These are phyloP conservation scores for Exaiptasia diaphana DNA, from an alignment of 64 coral and sea anemone species.

Conservation along the genomic window DNA sequence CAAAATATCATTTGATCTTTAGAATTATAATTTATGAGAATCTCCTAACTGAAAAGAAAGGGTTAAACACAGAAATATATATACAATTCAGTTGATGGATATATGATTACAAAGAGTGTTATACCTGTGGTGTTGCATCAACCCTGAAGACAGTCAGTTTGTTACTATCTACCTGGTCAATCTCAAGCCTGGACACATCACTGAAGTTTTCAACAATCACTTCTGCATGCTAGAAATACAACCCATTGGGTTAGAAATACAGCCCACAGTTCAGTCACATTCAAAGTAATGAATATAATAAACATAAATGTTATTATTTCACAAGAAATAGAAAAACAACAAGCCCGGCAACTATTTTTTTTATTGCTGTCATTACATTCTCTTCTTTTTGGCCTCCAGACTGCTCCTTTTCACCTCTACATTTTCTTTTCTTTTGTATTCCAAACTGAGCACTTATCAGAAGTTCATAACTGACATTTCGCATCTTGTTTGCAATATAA, in stretches of 20 bases:
- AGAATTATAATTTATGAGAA: no score
- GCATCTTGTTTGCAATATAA: constrained; percentile 15
- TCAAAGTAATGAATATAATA: no score
- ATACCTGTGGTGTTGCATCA: constrained; percentile 25
- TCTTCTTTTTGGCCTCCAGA: no score
- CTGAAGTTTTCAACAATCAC: constrained; percentile 29
- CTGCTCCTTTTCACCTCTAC: constrained; percentile 12
- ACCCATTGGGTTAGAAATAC: background rate
- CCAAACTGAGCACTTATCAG: constrained; percentile 71
- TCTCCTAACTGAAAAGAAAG: no score
- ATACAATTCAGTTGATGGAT: no score
- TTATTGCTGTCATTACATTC: no score
- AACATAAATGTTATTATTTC: no score
- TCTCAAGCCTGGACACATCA: constrained; percentile 4
- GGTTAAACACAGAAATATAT: no score
- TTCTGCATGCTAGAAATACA: background rate
- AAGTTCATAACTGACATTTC: constrained; percentile 53
- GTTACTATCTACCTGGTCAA: background rate
- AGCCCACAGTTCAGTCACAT: no score
- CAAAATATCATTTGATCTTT: no score
- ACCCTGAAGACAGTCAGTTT: constrained; percentile 4
- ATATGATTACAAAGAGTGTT: background rate
- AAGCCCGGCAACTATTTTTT: no score
- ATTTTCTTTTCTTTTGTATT: constrained; percentile 66
- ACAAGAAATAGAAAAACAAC: no score